Percentiles rank a stretch among this genome's conserved stretches.
Conservation (phyloP, 2,888 invertebrate genomes). For the Plebejus melissa region DNA sequence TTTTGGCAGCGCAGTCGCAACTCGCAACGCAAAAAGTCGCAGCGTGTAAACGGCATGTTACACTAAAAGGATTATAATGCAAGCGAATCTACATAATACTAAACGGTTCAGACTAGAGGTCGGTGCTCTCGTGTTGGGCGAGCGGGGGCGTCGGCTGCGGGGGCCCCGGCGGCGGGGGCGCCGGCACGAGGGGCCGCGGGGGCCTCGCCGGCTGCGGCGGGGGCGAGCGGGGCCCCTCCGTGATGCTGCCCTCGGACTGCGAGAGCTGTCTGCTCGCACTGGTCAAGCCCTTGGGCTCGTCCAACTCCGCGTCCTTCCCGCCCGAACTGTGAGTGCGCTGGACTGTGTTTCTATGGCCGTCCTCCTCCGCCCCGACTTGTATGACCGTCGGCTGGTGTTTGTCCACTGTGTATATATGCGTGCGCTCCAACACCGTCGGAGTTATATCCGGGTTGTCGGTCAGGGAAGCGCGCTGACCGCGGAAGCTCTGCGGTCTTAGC, state of each 20-base stretch:
- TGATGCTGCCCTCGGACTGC: slow-evolving; percentile 81
- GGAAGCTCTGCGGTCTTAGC: slow-evolving; percentile 79
- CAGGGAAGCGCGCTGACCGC: slow-evolving; percentile 59
- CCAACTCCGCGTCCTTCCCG: slow-evolving; percentile 65
- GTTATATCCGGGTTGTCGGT: slow-evolving; percentile 41
- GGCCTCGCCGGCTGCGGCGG: slow-evolving; percentile 49
- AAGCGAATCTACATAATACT: slow-evolving; percentile 27
- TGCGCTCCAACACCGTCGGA: slow-evolving; percentile 81
- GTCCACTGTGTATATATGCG: slow-evolving; percentile 85
- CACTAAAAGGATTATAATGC: slow-evolving; percentile 20
- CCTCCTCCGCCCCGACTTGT: slow-evolving; percentile 69
- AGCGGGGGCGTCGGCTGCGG: slow-evolving; percentile 44
- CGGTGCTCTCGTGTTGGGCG: slow-evolving; percentile 49
- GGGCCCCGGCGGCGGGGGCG: slow-evolving; percentile 57
- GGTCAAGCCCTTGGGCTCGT: slow-evolving; percentile 57
- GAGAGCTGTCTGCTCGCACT: slow-evolving; percentile 70
- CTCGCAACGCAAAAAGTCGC: neutral
- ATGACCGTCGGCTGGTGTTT: slow-evolving; percentile 87
- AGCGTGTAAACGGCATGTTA: neutral
- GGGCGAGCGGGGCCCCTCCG: slow-evolving; percentile 70
- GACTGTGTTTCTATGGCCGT: slow-evolving; percentile 55
- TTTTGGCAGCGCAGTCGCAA: neutral
- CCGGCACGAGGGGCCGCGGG: slow-evolving; percentile 57
- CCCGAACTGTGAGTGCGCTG: slow-evolving; percentile 72
- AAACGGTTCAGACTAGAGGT: slow-evolving; percentile 52